phyloP scores from a whole-genome alignment of 1,140 invertebrate species.

The Muscidifurax raptorellus region DNA sequence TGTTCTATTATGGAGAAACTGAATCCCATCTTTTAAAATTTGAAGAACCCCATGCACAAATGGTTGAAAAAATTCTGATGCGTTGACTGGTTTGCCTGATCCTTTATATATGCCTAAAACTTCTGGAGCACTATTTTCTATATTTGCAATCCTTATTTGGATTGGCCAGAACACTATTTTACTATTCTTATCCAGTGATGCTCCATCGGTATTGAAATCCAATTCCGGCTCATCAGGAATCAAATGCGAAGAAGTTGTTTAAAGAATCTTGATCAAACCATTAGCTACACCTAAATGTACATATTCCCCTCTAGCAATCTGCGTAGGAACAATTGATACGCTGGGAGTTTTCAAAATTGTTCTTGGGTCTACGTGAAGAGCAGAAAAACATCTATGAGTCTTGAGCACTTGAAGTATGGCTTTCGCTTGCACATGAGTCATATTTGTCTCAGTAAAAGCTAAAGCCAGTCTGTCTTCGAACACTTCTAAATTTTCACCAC shows the following conservation, averaged over 20 bases:
- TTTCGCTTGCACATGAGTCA: too few relatives aligned
- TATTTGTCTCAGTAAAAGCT: too few relatives aligned
- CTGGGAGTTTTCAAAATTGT: not conserved
- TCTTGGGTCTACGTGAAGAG: too few relatives aligned
- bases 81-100: conserved; percentile 40
- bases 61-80: conserved; percentile 31
- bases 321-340: not conserved
- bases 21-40: conserved; percentile 19
- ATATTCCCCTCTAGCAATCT: conserved; percentile 7
- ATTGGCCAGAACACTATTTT: conserved; percentile 10
- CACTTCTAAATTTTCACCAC: too few relatives aligned
- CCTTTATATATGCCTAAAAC: conserved; percentile 48
- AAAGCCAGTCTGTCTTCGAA: not conserved
- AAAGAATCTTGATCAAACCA: not conserved
- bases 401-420: too few relatives aligned
- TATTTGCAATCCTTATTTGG: not conserved
- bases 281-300: not conserved
- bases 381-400: too few relatives aligned
- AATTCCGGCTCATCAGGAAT: not conserved
- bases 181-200: not conserved
- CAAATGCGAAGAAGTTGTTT: too few relatives aligned
- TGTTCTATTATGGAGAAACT: too few relatives aligned
- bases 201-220: not conserved
- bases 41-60: conserved; percentile 18
- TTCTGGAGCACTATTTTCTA: not conserved